Conservation (phyloP, 2,797 vertebrate genomes). For the Podarcis lilfordi region DNA sequence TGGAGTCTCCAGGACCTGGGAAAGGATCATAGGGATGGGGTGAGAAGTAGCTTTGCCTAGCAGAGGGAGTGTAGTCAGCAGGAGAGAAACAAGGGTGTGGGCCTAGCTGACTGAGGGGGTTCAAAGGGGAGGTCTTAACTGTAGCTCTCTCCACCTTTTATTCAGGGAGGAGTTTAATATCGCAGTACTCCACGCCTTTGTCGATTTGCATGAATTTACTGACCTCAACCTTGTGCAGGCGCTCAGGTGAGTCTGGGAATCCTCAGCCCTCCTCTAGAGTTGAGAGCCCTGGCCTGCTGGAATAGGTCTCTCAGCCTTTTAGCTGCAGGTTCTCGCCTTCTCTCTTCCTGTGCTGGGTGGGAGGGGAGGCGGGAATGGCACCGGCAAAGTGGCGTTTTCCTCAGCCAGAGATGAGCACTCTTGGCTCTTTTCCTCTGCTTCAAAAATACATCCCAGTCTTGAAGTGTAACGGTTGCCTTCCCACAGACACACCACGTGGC, state of each 20-base stretch:
- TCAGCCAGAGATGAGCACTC: neutral
- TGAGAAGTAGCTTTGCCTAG: neutral
- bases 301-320: neutral
- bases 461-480: too few relatives aligned
- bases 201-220: slow-evolving; percentile 92
- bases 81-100: neutral
- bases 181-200: slow-evolving; percentile 92
- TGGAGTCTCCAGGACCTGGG: neutral
- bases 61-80: neutral
- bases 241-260: slow-evolving; percentile 79
- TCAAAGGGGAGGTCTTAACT: neutral
- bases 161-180: slow-evolving; percentile 92
- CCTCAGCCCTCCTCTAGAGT: neutral
- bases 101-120: too few relatives aligned
- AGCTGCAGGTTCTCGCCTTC: neutral
- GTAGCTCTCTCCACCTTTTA: neutral
- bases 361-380: too few relatives aligned
- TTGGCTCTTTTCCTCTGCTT: neutral
- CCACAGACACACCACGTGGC: neutral
- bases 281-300: neutral
- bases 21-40: neutral
- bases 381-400: neutral
- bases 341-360: neutral
- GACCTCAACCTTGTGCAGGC: slow-evolving; percentile 93
- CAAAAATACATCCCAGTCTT: neutral